Evolutionary conservation across 2,888 invertebrate genomes (phyloP), one percentile per base, ranked within the genome.

Genomic region (Tipula unca): DNA sequence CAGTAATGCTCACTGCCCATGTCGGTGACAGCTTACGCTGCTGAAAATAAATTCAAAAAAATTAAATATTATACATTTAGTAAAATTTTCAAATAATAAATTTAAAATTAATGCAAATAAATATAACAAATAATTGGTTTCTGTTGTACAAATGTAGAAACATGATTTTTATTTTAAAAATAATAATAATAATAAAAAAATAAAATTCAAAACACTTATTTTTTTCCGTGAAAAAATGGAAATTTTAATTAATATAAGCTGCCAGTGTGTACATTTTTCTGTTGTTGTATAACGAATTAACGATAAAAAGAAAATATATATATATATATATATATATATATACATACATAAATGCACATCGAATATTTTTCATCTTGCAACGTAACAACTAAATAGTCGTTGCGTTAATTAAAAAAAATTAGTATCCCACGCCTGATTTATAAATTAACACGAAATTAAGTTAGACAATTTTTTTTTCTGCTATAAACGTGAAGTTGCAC

Each of bases 1-100:
- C 97, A 97, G 95, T 97, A 97, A 94, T 97, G 97, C 96, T 97
- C 97, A 96, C 97, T 97, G 95, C 96, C 96, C 96, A 96, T 96
- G 95, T 96, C 96, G 96, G 94, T 95, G 95, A 95, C 94, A 95
- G 95, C 94, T 94, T 94, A 94, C 95, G 94, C 95, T 95, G 93
- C 91, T 91, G 90, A 87, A 89, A 88, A 86, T 82, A 88, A 36
- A 87, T 86, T 86, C 14, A 29, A 29, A 14, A 29, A 29, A 69
- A 25, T 82, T 8, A 82, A 29, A 29, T 29, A 82, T 69, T 69
- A 69, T 17, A 10, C 17, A 25, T 69, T 69, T 25, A 25, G 32
- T 6, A 32, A 32, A 32, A 25, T 17, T 69, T 17, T 17, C 0
- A 17, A 25, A 3, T 17, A 69, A 69, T 25, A 69, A 69, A 69